Evolutionary conservation across 1,140 invertebrate species (phyloP).

Genomic region (Goniozus legneri): DNA sequence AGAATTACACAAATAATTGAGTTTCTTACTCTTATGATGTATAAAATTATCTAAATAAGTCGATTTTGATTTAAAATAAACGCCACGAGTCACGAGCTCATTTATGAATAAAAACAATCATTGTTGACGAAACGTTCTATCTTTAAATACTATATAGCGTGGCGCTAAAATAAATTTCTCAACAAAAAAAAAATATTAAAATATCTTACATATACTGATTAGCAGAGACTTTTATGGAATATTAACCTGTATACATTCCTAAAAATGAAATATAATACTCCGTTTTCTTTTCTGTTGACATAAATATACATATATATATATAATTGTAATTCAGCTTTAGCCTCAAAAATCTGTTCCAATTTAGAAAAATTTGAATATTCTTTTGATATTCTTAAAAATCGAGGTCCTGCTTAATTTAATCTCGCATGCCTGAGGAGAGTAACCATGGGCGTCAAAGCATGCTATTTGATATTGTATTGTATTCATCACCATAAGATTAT

Average conservation of each 20-base stretch:
- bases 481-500: too few species aligned
- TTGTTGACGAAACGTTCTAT: neutral
- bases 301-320: neutral
- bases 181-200: slow-evolving; percentile 32
- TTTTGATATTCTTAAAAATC: too few species aligned
- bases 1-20: neutral
- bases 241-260: slow-evolving; percentile 24
- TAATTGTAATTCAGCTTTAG: neutral
- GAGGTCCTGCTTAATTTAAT: too few species aligned
- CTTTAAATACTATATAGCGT: slow-evolving; percentile 16
- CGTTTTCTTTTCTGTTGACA: too few species aligned
- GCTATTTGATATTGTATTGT: too few species aligned
- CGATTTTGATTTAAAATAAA: too few species aligned
- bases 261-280: slow-evolving; percentile 13
- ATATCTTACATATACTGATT: slow-evolving; percentile 34
- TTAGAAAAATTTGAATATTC: too few species aligned
- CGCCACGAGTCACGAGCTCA: too few species aligned
- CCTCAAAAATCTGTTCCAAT: too few species aligned
- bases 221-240: slow-evolving; percentile 19
- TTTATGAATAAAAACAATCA: neutral
- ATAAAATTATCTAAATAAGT: too few species aligned
- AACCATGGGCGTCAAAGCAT: too few species aligned
- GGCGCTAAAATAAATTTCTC: slow-evolving; percentile 39
- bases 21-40: neutral
- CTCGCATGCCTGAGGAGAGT: too few species aligned